phyloP scores from a whole-genome alignment of 2,113 vertebrate genomes.

The Guaruba guarouba region DNA sequence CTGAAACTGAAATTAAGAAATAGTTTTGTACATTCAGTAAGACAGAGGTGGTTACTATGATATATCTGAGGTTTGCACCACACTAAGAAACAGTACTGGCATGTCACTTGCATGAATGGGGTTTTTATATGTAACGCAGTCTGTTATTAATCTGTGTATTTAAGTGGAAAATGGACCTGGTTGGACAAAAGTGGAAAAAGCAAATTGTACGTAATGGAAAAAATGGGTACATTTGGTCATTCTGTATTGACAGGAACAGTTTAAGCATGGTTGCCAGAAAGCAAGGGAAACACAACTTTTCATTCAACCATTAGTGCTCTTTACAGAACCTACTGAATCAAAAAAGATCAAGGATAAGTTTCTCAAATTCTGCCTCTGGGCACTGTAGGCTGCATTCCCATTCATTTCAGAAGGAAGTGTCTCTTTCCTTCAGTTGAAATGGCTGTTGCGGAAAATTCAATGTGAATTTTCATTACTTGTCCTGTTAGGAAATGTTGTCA shows the following conservation, averaged over 20 bases:
- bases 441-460: neutral
- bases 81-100: neutral
- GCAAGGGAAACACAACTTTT: neutral
- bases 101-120: neutral
- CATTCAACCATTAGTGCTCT: neutral
- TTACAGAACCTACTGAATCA: slow-evolving; percentile 9
- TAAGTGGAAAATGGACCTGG: neutral
- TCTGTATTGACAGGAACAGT: neutral
- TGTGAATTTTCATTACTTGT: neutral
- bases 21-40: neutral
- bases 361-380: slow-evolving; percentile 1
- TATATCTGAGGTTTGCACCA: neutral
- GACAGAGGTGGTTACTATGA: neutral
- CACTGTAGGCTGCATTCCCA: neutral
- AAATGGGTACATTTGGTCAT: neutral
- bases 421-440: neutral
- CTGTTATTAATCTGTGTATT: neutral
- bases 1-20: neutral
- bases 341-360: slow-evolving; percentile 9
- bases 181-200: neutral
- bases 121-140: neutral
- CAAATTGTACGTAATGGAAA: neutral
- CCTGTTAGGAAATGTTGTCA: neutral
- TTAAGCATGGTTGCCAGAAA: neutral
- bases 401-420: neutral